A percentile compares a stretch with the other conserved stretches of the same genome.
phyloP scores from a whole-genome alignment of 2,888 invertebrate species.

The Exephanes ischioxanthus region DNA sequence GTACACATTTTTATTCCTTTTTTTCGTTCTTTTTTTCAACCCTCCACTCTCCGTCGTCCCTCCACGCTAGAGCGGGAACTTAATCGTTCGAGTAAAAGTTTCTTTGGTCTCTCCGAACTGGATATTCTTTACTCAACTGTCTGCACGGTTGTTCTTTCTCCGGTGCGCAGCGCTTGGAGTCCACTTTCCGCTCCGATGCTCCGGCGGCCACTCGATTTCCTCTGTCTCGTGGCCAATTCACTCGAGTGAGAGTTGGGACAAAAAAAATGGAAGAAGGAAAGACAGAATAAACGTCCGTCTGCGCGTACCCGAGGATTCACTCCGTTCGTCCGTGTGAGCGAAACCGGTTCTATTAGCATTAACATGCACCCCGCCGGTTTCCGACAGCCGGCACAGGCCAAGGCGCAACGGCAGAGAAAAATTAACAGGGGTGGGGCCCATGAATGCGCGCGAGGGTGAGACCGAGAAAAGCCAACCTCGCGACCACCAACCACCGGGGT shows the following conservation, averaged over 20 bases:
- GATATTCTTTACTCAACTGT: slow-evolving; percentile 19
- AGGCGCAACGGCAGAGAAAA: slow-evolving; percentile 52
- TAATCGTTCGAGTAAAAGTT: slow-evolving; percentile 62
- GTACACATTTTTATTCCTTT: slow-evolving; percentile 17
- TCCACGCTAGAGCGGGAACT: slow-evolving; percentile 28
- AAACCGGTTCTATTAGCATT: slow-evolving; percentile 71
- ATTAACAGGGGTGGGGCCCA: slow-evolving; percentile 55
- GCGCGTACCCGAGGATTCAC: slow-evolving; percentile 57
- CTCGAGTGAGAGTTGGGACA: slow-evolving; percentile 14
- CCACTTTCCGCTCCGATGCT: slow-evolving; percentile 48
- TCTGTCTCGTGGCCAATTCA: slow-evolving; percentile 44
- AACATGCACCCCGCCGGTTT: slow-evolving; percentile 73
- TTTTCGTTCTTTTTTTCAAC: not conserved
- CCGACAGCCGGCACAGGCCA: slow-evolving; percentile 36
- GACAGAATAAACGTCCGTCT: slow-evolving; percentile 53
- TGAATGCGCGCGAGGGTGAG: slow-evolving; percentile 37
- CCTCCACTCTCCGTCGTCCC: not conserved
- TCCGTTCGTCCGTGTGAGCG: slow-evolving; percentile 33
- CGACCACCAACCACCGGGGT: slow-evolving; percentile 30
- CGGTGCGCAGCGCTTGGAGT: slow-evolving; percentile 28
- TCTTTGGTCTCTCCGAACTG: slow-evolving; percentile 30
- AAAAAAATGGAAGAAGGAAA: slow-evolving; percentile 23
- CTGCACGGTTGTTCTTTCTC: slow-evolving; percentile 51
- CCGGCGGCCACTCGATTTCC: slow-evolving; percentile 50
- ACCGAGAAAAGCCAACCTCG: slow-evolving; percentile 25